These are phyloP conservation scores for Orientallactaga bullata DNA, from an alignment of 2,113 vertebrate genomes.

Conservation along the genomic window DNA sequence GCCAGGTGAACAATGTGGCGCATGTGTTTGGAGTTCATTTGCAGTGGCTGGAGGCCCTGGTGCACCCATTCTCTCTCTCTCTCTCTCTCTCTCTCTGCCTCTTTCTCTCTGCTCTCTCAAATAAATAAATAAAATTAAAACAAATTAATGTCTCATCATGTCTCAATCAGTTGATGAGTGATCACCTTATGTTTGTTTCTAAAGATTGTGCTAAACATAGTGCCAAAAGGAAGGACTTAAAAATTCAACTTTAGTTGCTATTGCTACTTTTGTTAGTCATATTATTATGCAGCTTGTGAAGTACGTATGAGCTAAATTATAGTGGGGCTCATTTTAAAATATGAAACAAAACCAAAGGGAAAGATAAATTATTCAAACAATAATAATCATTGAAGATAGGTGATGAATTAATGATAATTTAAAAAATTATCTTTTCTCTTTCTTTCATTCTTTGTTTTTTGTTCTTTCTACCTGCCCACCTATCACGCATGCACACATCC, in stretches of 20 bases:
- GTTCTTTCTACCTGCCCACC: not conserved
- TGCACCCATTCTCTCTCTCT: too few relatives aligned
- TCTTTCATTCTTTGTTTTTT: too few relatives aligned
- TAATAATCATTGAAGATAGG: not conserved
- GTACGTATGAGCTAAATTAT: constrained; percentile 19
- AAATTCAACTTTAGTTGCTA: not conserved
- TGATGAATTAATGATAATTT: constrained; percentile 1
- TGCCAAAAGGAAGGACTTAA: not conserved
- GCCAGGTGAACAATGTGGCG: too few relatives aligned
- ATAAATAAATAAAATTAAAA: too few relatives aligned
- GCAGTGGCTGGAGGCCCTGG: too few relatives aligned
- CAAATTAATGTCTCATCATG: too few relatives aligned
- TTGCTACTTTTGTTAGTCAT: constrained; percentile 37
- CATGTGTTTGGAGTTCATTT: too few relatives aligned
- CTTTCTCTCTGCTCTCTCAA: too few relatives aligned
- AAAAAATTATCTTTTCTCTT: too few relatives aligned
- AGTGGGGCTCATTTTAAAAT: constrained; percentile 12
- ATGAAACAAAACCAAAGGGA: not conserved
- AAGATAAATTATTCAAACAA: constrained; percentile 25
- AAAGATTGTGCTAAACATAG: not conserved
- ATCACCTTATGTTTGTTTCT: not conserved
- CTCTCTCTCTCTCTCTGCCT: too few relatives aligned
- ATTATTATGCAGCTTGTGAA: not conserved
- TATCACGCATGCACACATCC: too few relatives aligned
- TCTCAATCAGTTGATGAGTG: not conserved